Percentiles rank a stretch among this genome's conserved stretches.
These are phyloP conservation scores for Erynnis tages DNA, from an alignment of 2,888 invertebrate species.

Conservation along the genomic window DNA sequence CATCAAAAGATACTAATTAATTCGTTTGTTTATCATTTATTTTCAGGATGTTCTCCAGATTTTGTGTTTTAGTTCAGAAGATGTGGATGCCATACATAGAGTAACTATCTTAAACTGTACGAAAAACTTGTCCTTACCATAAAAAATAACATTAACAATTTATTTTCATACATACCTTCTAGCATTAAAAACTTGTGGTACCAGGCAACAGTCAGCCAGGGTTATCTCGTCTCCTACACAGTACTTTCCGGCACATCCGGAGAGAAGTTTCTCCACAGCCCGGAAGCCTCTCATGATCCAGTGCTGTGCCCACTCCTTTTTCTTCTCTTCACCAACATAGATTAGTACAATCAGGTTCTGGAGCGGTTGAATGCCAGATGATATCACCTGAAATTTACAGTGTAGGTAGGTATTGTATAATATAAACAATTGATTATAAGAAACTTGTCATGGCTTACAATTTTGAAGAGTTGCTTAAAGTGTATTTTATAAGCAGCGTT, in stretches of 20 bases:
- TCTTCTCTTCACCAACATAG: slow-evolving; percentile 93
- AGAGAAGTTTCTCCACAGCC: slow-evolving; percentile 93
- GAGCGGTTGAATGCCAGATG: slow-evolving; percentile 97
- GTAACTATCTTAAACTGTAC: too few relatives aligned
- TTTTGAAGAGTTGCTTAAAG: too few relatives aligned
- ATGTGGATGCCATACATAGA: too few relatives aligned
- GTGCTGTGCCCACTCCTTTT: slow-evolving; percentile 95
- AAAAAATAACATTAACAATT: too few relatives aligned
- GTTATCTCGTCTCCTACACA: slow-evolving; percentile 97
- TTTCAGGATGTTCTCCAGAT: too few relatives aligned
- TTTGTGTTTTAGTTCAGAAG: too few relatives aligned
- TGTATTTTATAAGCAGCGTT: too few relatives aligned
- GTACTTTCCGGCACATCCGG: slow-evolving; percentile 93
- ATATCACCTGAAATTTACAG: slow-evolving; percentile 85
- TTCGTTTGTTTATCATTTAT: too few relatives aligned
- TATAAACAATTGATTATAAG: too few relatives aligned
- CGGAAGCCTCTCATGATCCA: slow-evolving; percentile 95
- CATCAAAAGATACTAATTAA: too few relatives aligned
- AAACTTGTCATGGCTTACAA: too few relatives aligned
- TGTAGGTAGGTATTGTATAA: too few relatives aligned
- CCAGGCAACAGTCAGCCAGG: slow-evolving; percentile 96
- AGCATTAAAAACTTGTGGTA: slow-evolving; percentile 98
- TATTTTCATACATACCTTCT: slow-evolving; percentile 84
- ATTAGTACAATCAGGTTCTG: slow-evolving; percentile 95
- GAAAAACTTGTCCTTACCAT: not conserved